Evolutionary conservation across 2,888 invertebrate genomes (phyloP), one percentile per base, ranked within the genome.

Genomic region (Drosophila nr. medialis): DNA sequence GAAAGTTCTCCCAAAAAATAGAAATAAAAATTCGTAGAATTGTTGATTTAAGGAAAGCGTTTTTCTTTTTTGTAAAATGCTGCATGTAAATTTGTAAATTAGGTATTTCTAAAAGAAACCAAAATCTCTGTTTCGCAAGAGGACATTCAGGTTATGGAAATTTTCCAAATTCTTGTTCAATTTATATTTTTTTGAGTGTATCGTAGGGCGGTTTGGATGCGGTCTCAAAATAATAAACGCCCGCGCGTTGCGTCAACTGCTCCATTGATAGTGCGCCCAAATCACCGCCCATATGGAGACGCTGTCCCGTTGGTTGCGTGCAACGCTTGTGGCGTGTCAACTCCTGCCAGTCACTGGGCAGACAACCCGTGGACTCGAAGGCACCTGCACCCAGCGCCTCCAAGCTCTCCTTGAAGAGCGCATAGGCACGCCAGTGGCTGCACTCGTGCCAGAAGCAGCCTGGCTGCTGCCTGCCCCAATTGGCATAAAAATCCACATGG

Each of bases 391-490:
- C 38, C 10, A 32, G 8, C 29, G 21, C 10, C 4, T 56, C 48
- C 36, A 80, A 68, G 18, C 75, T 79, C 66, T 92, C 91, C 8
- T 89, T 89, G 55, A 91, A 92, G 42, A 92, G 77, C 13, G 86
- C 88, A 74, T 89, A 91, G 1, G 92, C 90, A n/a, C 92, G 83
- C 78, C 92, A 83, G 65, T 92, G 92, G 56, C 89, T 91, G 77
- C 92, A 92, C 53, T 92, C 92, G 24, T 86, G 84, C 75, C 92
- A 83, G 58, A 91, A 89, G 80, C 95, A 95, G 0, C 95, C 95
- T 0, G 95, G 95, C 82, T 95, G 95, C 15, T 91, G 82, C 54
- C 94, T 91, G 13, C 95, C 95, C 38, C 94, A 95, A 72, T 95
- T 95, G 4, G 94, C 93, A 89, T 94, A 95, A 84, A 94, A 95